Evolutionary conservation across 2,888 invertebrate species (phyloP), one percentile per base, ranked within the genome.

Genomic region (Diplolepis rosae): DNA sequence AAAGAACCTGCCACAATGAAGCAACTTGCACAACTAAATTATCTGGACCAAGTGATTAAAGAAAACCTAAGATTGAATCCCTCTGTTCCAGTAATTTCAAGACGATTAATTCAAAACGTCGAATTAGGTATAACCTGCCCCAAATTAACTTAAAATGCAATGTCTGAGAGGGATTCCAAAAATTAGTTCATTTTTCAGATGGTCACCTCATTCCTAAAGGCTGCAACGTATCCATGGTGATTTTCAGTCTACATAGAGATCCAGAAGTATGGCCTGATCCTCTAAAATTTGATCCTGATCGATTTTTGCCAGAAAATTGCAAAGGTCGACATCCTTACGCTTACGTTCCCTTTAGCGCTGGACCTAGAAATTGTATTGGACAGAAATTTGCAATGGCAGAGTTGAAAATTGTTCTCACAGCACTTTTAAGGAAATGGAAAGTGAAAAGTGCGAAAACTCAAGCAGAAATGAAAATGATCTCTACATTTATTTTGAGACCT

Each of bases 221-320:
- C 7, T 87, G 90, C 88, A 24, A 90, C 92, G 1, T 91, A 90
- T 75, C 88, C 93, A n/a, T 90, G 90, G 45, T 91, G 92, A 13
- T 92, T 88, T 77, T 92, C 92, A 78, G 81, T n/a, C n/a, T 94
- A 4, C 94, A 94, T 85, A 90, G 92, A 4, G 90, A 92, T 79
- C 90, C 91, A 0, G 89, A 90, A 27, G 86, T 91, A 66, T 94
- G 90, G 85, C 90, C 92, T 0, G 89, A 94, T 73, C 93, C 94
- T 0, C n/a, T n/a, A n/a, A n/a, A n/a, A n/a, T n/a, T n/a, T n/a
- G n/a, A n/a, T n/a, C n/a, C n/a, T n/a, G n/a, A 77, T 11, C 56
- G 77, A 70, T 94, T 94, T 85, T 82, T 92, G 52, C 91, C 91
- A 0, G 92, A 93, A 80, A 68, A 72, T 18, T 42, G 45, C 13